Evolutionary conservation across 2,888 invertebrate species (phyloP), one percentile per base, ranked within the genome.

Genomic region (Drosophila monieri): DNA sequence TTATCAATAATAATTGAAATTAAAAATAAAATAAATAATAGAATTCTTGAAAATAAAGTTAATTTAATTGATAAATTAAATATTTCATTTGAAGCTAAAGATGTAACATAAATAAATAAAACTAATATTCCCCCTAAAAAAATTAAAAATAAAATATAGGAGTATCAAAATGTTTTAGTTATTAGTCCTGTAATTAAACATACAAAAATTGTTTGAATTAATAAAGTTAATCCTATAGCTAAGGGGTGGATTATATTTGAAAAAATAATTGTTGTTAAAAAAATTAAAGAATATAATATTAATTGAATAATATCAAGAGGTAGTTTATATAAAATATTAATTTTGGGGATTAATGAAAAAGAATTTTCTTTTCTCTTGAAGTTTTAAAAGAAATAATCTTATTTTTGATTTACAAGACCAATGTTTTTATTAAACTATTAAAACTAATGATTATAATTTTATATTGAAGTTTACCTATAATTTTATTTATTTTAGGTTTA

Each of bases 341-440:
- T 94, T 94, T 94, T 94, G 94, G 94, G 93, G 93, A 94, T 94
- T 94, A 94, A 93, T 89, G 93, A 93, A 92, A 93, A 92, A 92
- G 91, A 90, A 8, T 59, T 80, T 48, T 68, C 91, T 91, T 93
- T 93, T 93, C 93, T 92, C 92, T 93, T 94, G 93, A 93, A 92
- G 92, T 93, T 94, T 93, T 93, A 92, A 93, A 94, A 93, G 90
- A 91, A 87, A 59, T 67, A 55, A 77, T 90, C 91, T 93, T 93
- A 93, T 91, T 92, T 93, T 93, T 94, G 93, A 85, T 93, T 94
- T 94, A 94, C 94, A 94, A 94, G 93, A 94, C 93, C 93, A 94
- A 93, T 93, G 92, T 94, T 94, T 94, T 94, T 79, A 80, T 93
- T 94, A 94, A 94, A 94, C 93, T 94, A 94, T 94, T 93, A 93